Evolutionary conservation across 2,888 invertebrate species (phyloP).

Genomic region (Incurvaria masculella): DNA sequence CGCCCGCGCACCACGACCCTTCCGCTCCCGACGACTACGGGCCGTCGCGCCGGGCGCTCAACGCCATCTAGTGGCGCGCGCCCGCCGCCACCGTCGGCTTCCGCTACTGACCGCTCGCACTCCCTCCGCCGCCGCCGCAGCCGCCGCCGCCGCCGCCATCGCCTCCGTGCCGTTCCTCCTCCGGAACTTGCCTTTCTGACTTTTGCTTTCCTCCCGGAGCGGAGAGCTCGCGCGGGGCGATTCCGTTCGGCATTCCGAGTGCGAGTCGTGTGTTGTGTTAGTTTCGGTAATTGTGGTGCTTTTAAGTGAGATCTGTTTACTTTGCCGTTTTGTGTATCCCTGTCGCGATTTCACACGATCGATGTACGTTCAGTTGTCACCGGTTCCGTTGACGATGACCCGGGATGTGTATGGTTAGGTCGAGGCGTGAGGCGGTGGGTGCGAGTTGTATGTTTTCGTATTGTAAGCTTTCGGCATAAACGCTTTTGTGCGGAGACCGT

Average conservation of each 20-base stretch:
- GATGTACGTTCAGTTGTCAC: conserved; percentile 3
- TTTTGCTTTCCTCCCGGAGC: background rate
- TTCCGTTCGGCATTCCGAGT: conserved; percentile 12
- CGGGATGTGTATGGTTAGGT: background rate
- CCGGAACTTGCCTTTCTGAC: background rate
- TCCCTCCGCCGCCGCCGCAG: background rate
- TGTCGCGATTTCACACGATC: background rate
- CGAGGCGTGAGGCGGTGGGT: background rate
- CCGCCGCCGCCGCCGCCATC: conserved; percentile 5
- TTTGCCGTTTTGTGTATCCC: conserved; percentile 2
- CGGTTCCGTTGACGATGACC: background rate
- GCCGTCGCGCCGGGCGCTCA: conserved; percentile 66
- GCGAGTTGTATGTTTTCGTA: background rate
- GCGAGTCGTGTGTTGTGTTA: conserved; percentile 5
- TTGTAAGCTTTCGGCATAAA: background rate
- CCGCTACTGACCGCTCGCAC: background rate
- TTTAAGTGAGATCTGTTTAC: conserved; percentile 3
- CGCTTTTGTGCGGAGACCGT: conserved; percentile 4
- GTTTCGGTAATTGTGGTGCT: conserved; percentile 1
- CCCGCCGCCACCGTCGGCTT: conserved; percentile 20
- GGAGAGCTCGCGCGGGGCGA: conserved; percentile 8
- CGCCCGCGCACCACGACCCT: conserved; percentile 34
- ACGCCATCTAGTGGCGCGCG: conserved; percentile 66
- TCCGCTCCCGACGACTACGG: conserved; percentile 56
- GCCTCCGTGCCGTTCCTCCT: background rate